Evolutionary conservation across 2,113 vertebrate species (phyloP).

Genomic region (Elephas maximus): DNA sequence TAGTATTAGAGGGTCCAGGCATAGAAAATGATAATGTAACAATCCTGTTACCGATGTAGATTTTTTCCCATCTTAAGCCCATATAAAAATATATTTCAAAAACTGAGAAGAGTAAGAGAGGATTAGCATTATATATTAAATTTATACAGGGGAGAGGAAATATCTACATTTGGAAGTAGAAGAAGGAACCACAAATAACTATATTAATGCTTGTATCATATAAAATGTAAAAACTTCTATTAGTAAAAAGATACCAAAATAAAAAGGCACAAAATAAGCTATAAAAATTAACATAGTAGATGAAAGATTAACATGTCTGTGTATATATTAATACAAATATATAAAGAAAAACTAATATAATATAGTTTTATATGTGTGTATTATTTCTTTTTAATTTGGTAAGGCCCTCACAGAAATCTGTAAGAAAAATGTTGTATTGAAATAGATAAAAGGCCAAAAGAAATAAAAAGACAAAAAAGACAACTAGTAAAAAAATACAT

Average conservation of each 20-base stretch:
- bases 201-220: neutral
- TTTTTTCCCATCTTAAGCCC: neutral
- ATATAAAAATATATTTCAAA: slow-evolving; percentile 43
- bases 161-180: neutral
- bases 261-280: neutral
- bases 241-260: neutral
- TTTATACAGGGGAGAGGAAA: neutral
- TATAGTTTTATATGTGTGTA: neutral
- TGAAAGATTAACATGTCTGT: neutral
- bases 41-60: neutral
- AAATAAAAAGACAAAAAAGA: neutral
- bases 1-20: neutral
- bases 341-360: slow-evolving; percentile 9
- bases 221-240: slow-evolving; percentile 16
- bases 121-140: slow-evolving; percentile 8
- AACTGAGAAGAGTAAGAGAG: neutral
- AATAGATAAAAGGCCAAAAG: slow-evolving; percentile 11
- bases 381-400: neutral
- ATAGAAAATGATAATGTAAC: neutral
- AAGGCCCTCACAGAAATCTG: neutral
- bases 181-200: neutral
- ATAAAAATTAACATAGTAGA: slow-evolving; percentile 37
- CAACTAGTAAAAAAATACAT: neutral
- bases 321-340: neutral
- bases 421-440: neutral